Evolutionary conservation across 2,797 vertebrate species (phyloP).

Genomic region (Gobio occitaniae): DNA sequence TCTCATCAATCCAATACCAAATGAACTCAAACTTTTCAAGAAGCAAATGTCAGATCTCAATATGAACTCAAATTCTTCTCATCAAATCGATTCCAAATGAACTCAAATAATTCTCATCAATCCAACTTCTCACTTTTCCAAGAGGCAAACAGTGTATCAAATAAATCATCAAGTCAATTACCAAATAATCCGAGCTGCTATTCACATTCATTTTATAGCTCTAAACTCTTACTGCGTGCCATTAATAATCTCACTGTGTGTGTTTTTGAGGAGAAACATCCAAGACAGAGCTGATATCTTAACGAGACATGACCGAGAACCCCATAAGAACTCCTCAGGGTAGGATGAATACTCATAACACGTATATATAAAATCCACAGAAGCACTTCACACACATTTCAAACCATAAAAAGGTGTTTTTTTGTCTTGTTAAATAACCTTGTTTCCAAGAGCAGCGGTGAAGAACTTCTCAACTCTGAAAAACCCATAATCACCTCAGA

Average conservation of each 20-base stretch:
- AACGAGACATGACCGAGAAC: not conserved
- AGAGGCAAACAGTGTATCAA: not conserved
- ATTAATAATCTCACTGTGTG: not conserved
- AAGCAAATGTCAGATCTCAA: not conserved
- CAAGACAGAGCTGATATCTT: no score
- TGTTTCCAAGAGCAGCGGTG: not conserved
- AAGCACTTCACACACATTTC: conserved; percentile 2
- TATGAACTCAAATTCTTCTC: no score
- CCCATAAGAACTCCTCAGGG: not conserved
- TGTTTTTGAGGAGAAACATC: no score
- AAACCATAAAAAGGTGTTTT: conserved; percentile 6
- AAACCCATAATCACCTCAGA: conserved; percentile 29
- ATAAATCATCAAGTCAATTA: not conserved
- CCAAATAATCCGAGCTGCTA: not conserved
- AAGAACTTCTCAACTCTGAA: conserved; percentile 8
- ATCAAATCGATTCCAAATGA: no score
- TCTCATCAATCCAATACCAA: not conserved
- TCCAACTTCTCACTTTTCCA: not conserved
- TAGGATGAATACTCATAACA: not conserved
- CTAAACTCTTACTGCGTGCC: not conserved
- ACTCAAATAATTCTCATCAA: no score
- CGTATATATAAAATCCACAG: not conserved
- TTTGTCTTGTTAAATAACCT: conserved; percentile 3
- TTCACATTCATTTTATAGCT: not conserved
- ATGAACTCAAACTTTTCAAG: not conserved